Percentiles rank a stretch among this genome's conserved stretches.
Evolutionary conservation across 1,140 invertebrate species (phyloP).

Genomic region (Apis cerana): DNA sequence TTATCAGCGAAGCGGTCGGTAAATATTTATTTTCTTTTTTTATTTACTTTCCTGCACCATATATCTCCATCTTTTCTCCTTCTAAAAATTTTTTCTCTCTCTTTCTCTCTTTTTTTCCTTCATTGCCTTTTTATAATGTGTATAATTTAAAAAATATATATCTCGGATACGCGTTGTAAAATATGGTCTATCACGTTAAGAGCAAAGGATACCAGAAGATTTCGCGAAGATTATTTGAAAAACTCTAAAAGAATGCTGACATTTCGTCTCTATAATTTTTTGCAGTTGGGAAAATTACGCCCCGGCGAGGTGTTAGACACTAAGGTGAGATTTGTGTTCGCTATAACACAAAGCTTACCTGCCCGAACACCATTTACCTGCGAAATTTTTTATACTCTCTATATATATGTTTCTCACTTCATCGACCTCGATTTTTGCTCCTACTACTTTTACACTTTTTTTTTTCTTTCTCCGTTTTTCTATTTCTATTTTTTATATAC

Average conservation of each 20-base stretch:
- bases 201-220: background rate
- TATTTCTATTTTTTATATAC: conserved; percentile 46
- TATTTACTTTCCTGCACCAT: no score
- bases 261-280: conserved; percentile 78
- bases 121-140: no score
- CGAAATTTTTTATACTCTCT: conserved; percentile 51
- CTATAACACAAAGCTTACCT: conserved; percentile 85
- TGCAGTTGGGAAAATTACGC: conserved; percentile 87
- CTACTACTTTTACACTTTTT: conserved; percentile 20
- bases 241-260: conserved; percentile 61
- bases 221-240: background rate
- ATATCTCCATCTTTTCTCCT: no score
- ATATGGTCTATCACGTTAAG: background rate
- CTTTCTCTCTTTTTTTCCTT: no score
- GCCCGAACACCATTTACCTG: conserved; percentile 70
- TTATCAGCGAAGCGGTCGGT: conserved; percentile 35
- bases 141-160: no score
- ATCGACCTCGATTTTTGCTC: conserved; percentile 9
- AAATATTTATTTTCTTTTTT: conserved; percentile 14
- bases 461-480: conserved; percentile 40
- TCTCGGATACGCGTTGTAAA: background rate
- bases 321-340: conserved; percentile 88
- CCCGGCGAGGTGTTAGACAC: conserved; percentile 89
- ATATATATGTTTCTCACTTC: conserved; percentile 34
- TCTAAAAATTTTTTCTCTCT: no score